Conservation (phyloP, 1,140 invertebrate species). For the Kradibia gibbosae region DNA sequence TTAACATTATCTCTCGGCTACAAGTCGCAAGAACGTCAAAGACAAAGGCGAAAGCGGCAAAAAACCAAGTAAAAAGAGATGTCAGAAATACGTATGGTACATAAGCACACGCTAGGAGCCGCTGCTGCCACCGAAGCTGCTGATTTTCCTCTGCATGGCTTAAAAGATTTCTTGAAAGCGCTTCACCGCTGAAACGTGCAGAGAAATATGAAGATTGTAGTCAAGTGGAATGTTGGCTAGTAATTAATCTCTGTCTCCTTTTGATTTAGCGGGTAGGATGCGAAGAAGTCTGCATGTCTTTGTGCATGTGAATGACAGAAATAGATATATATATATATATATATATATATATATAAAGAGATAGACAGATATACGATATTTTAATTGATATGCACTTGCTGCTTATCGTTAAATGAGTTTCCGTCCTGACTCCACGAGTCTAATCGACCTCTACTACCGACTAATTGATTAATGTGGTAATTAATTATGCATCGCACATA, state of each 20-base stretch:
- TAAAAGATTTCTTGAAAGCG: slow-evolving; percentile 2
- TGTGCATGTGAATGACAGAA: too few relatives aligned
- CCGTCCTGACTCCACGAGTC: too few relatives aligned
- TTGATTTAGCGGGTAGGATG: neutral
- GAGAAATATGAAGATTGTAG: neutral
- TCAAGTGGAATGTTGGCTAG: neutral
- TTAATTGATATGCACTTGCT: neutral
- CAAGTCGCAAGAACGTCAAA: neutral
- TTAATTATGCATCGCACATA: neutral
- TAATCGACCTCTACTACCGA: neutral
- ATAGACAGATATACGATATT: neutral
- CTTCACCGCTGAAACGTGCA: neutral
- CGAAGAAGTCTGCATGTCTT: too few relatives aligned
- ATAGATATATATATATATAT: too few relatives aligned
- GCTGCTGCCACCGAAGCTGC: neutral
- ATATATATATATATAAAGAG: too few relatives aligned
- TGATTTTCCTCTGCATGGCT: neutral
- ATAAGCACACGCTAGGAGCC: neutral
- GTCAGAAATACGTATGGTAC: neutral
- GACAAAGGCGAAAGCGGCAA: neutral
- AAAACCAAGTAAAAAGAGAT: neutral
- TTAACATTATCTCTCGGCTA: neutral
- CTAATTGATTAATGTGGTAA: neutral
- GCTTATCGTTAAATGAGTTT: neutral
- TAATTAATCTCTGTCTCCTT: neutral